Percentiles rank a stretch among this genome's conserved stretches.
Conservation (phyloP, 2,888 invertebrate species). For the Diadegma fenestrale region DNA sequence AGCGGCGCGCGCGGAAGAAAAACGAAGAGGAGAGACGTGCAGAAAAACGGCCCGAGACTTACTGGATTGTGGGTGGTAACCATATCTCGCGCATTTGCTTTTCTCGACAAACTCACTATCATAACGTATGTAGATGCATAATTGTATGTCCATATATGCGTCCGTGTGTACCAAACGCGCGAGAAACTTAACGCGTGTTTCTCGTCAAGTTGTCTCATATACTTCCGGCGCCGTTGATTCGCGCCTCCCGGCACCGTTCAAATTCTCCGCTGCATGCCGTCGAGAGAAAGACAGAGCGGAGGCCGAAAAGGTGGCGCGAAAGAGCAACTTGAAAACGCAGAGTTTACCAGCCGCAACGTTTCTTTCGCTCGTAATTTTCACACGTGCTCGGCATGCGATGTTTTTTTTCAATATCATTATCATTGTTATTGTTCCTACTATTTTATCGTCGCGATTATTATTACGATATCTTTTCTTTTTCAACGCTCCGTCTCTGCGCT, state of each 20-base stretch:
- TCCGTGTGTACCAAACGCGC: not conserved
- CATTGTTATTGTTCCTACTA: not conserved
- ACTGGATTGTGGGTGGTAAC: conserved; percentile 72
- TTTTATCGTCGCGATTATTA: conserved; percentile 17
- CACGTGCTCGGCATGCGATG: conserved; percentile 47
- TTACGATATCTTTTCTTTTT: conserved; percentile 19
- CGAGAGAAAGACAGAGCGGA: conserved; percentile 33
- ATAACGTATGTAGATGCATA: conserved; percentile 12
- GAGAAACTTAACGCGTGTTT: conserved; percentile 58
- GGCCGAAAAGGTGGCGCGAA: conserved; percentile 66
- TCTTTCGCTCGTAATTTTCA: conserved; percentile 60
- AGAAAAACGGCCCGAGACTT: conserved; percentile 63
- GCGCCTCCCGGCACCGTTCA: conserved; percentile 52
- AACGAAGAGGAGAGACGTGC: conserved; percentile 60
- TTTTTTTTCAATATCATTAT: conserved; percentile 16
- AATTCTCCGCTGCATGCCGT: conserved; percentile 43
- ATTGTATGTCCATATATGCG: not conserved
- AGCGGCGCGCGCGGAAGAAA: conserved; percentile 34
- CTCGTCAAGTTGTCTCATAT: conserved; percentile 68
- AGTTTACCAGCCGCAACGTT: conserved; percentile 35
- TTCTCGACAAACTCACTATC: conserved; percentile 16
- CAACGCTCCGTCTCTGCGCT: not conserved
- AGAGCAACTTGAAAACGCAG: conserved; percentile 59
- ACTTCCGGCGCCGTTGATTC: conserved; percentile 75
- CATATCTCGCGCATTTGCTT: conserved; percentile 62